A percentile compares a stretch with the other conserved stretches of the same genome.
These are phyloP conservation scores for Junonia oenone DNA, from an alignment of 2,888 invertebrate genomes.

Conservation along the genomic window DNA sequence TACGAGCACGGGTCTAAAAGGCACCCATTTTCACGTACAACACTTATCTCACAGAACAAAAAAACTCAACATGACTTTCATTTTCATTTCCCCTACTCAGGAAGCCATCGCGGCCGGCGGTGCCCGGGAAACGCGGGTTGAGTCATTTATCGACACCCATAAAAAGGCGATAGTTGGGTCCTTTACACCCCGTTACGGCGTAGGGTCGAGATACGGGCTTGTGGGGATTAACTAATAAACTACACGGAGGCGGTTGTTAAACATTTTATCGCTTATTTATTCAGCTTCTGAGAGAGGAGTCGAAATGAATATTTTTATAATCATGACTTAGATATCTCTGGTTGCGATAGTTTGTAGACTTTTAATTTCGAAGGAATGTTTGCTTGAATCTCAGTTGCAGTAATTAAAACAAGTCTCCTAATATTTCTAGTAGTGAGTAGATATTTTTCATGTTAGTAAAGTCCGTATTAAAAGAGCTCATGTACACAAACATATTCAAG, in stretches of 20 bases:
- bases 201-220: slow-evolving; percentile 24
- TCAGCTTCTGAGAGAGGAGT: slow-evolving; percentile 2
- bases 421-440: too few relatives aligned
- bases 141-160: slow-evolving; percentile 42
- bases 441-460: too few relatives aligned
- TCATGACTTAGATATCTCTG: not conserved
- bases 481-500: too few relatives aligned
- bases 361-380: too few relatives aligned
- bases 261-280: slow-evolving; percentile 19
- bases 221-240: slow-evolving; percentile 25
- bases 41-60: slow-evolving; percentile 31
- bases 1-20: slow-evolving; percentile 23
- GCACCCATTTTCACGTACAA: slow-evolving; percentile 28
- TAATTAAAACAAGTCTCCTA: too few relatives aligned
- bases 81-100: slow-evolving; percentile 32
- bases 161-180: slow-evolving; percentile 45
- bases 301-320: not conserved
- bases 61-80: slow-evolving; percentile 32
- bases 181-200: slow-evolving; percentile 35
- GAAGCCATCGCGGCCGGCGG: slow-evolving; percentile 31
- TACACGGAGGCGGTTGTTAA: slow-evolving; percentile 13
- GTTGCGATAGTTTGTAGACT: not conserved
- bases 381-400: too few relatives aligned
- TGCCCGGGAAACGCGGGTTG: slow-evolving; percentile 20
- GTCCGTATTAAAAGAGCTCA: too few relatives aligned